These are phyloP conservation scores for Lampris incognitus DNA, from an alignment of 2,113 vertebrate species.

Conservation along the genomic window DNA sequence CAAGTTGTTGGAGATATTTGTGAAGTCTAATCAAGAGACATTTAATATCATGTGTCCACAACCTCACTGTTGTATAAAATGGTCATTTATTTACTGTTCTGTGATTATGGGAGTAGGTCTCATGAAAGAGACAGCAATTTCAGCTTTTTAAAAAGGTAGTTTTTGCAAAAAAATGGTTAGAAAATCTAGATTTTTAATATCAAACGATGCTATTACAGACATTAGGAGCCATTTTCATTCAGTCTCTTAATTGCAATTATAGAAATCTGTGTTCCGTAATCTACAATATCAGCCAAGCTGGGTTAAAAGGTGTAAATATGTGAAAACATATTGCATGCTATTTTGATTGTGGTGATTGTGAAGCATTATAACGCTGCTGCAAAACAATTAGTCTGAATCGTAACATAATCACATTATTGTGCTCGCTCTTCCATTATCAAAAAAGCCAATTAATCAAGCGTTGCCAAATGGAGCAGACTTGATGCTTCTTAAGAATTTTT, in stretches of 20 bases:
- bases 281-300: neutral
- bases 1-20: neutral
- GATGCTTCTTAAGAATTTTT: neutral
- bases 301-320: too few species aligned
- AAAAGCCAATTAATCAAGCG: neutral
- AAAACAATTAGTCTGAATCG: neutral
- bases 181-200: neutral
- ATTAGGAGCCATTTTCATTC: neutral
- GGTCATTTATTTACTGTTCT: too few species aligned
- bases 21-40: neutral
- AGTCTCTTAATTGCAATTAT: neutral
- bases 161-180: neutral
- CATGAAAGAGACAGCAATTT: too few species aligned
- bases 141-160: neutral
- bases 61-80: neutral
- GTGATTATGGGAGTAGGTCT: too few species aligned
- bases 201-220: neutral
- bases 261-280: neutral
- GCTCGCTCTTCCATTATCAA: neutral
- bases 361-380: neutral
- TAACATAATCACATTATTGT: neutral
- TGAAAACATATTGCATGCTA: too few species aligned
- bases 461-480: neutral
- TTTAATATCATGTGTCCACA: neutral
- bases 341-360: too few species aligned